Conservation (phyloP, 2,113 vertebrate genomes). For the Myotis yumanensis region DNA sequence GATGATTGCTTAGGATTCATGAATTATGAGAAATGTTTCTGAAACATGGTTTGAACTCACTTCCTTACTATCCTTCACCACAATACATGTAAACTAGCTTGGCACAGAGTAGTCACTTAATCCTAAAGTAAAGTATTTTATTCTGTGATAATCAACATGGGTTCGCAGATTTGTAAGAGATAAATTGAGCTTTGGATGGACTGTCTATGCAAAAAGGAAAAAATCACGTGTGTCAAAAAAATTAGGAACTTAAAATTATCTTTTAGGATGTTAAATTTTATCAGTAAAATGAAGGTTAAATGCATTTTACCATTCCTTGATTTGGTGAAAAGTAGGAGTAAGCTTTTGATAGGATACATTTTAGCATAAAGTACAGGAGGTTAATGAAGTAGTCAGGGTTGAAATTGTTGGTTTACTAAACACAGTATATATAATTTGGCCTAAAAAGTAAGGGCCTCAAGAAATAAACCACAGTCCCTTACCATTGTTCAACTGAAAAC, state of each 20-base stretch:
- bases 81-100: neutral
- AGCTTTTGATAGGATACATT: conserved; percentile 22
- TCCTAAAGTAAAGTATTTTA: neutral
- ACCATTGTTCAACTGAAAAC: neutral
- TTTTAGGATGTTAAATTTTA: neutral
- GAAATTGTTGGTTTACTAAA: conserved; percentile 27
- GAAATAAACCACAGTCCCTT: neutral
- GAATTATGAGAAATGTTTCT: conserved; percentile 30
- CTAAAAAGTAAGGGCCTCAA: conserved; percentile 7
- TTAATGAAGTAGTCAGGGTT: conserved; percentile 20
- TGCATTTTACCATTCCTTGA: neutral
- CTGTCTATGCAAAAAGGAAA: conserved; percentile 28
- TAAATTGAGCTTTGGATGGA: conserved; percentile 2
- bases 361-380: conserved; percentile 47
- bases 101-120: neutral
- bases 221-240: neutral
- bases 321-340: neutral
- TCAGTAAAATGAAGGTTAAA: neutral
- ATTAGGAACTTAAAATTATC: conserved; percentile 4
- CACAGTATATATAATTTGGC: conserved; percentile 6
- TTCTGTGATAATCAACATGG: neutral
- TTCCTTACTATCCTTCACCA: neutral
- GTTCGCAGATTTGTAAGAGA: neutral
- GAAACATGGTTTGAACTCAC: conserved; percentile 6
- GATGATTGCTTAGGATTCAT: conserved; percentile 12